Base-by-base conservation (phyloP, 2,113 vertebrate genomes). In the Atrichornis clamosus region DNA sequence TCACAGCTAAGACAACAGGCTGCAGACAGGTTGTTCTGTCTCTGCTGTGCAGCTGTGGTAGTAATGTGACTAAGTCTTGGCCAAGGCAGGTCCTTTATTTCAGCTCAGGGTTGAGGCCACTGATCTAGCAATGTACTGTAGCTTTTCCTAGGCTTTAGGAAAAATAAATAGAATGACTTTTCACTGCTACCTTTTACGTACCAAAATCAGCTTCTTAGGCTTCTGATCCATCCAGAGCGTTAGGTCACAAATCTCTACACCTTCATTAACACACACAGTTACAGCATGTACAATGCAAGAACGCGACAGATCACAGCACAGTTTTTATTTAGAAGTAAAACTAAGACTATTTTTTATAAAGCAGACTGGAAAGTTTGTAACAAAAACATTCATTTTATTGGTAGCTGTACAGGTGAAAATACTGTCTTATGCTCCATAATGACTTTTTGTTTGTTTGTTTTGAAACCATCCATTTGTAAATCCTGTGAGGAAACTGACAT, bases 321-420 rank as follows among this genome's bases (percentile, higher is more conserved):
- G 96, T 96, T 96, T 96, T 97, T 97, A 94, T 96, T 97, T 97
- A 96, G 89, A 95, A 93, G 86, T 95, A 91, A 92, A 96, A 96
- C 62, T 84, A 37, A 96, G 89, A 95, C 88, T 95, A 93, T 96
- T 97, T 95, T 97, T 97, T 94, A 96, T 97, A 96, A 95, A 97
- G 84, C 96, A 97, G 96, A 94, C 91, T 94, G 85, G 73, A 92
- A 97, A 93, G 96, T 96, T 97, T 96, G 94, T 96, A 94, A 96
- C 93, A 92, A 92, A 92, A 92, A 4, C 75, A 35, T 82, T 92
- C 65, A n/a, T 95, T 95, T 89, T 95, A 82, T 62, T 73, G 33
- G 64, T 97, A 96, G 83, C 77, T 96, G 87, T 96, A 93, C 90
- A 94, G 87, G 30, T 84, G 83, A 84, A 94, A 94, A 95, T 82